Percentiles rank a stretch among this genome's conserved stretches.
phyloP scores from a whole-genome alignment of 2,797 vertebrate species.

The Chaetophractus vellerosus region DNA sequence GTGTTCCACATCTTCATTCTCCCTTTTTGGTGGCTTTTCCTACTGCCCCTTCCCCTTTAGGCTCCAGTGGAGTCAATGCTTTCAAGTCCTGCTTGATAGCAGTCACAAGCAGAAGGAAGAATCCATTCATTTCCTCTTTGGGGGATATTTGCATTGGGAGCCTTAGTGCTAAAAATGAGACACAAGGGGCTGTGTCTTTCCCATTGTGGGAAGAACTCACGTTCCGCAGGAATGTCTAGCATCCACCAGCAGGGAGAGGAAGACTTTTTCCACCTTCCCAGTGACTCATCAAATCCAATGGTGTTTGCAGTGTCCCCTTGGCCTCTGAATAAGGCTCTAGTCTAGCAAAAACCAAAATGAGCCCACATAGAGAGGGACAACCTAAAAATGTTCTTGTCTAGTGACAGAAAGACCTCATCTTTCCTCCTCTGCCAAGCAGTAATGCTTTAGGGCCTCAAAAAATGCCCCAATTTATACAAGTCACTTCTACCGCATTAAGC shows the following conservation, averaged over 20 bases:
- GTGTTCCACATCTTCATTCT: background rate
- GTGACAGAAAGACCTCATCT: background rate
- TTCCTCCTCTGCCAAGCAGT: background rate
- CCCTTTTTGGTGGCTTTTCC: background rate
- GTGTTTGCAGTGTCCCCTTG: background rate
- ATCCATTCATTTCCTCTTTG: background rate
- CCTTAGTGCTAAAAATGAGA: background rate
- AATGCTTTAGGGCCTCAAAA: slow-evolving; percentile 48
- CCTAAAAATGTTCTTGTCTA: background rate
- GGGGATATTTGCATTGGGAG: background rate
- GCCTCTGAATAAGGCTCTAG: background rate
- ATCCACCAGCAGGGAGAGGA: background rate
- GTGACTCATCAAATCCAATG: background rate
- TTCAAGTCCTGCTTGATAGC: background rate
- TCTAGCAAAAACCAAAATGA: slow-evolving; percentile 48
- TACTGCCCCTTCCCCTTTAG: background rate
- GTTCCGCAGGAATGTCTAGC: background rate
- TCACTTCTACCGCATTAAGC: slow-evolving; percentile 70
- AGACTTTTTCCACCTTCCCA: background rate
- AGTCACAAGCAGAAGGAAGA: background rate
- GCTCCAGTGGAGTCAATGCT: background rate
- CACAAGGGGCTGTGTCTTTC: background rate
- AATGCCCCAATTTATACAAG: slow-evolving; percentile 70
- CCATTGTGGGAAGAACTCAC: background rate
- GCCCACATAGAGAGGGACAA: background rate